Evolutionary conservation across 1,140 invertebrate genomes (phyloP).

Genomic region (Procambarus virginalis): DNA sequence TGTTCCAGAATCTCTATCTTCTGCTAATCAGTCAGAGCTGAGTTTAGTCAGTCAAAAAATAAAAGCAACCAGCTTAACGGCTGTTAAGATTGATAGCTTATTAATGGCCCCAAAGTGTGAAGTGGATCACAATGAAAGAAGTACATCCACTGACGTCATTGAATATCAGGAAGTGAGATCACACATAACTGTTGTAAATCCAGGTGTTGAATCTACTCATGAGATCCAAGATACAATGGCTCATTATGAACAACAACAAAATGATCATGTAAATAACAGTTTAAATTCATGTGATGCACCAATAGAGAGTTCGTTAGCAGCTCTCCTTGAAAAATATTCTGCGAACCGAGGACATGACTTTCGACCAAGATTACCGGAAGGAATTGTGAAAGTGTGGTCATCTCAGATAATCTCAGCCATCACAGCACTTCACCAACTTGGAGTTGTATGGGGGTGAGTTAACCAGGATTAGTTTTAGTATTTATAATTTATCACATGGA

Average conservation of each 20-base stretch:
- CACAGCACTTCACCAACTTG: constrained; percentile 51
- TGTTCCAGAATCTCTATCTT: background rate
- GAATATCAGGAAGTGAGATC: background rate
- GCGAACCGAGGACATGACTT: constrained; percentile 38
- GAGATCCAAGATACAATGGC: background rate
- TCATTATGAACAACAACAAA: background rate
- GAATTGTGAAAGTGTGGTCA: constrained; percentile 65
- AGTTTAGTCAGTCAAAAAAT: background rate
- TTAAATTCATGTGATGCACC: constrained; percentile 15
- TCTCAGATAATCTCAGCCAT: constrained; percentile 64
- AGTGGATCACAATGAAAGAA: background rate
- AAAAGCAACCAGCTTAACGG: background rate
- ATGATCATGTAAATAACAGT: background rate
- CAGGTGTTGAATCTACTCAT: background rate
- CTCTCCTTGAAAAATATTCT: constrained; percentile 58
- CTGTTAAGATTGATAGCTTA: constrained; percentile 15
- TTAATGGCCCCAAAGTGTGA: background rate
- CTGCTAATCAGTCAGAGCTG: background rate
- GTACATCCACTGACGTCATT: background rate
- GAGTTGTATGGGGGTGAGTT: constrained; percentile 68
- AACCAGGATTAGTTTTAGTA: background rate
- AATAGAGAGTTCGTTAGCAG: constrained; percentile 29
- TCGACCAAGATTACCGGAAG: constrained; percentile 57
- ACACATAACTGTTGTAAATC: background rate
- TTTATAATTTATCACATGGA: too few species aligned